Conservation (phyloP, 2,113 vertebrate species). For the Lasiurus cinereus region DNA sequence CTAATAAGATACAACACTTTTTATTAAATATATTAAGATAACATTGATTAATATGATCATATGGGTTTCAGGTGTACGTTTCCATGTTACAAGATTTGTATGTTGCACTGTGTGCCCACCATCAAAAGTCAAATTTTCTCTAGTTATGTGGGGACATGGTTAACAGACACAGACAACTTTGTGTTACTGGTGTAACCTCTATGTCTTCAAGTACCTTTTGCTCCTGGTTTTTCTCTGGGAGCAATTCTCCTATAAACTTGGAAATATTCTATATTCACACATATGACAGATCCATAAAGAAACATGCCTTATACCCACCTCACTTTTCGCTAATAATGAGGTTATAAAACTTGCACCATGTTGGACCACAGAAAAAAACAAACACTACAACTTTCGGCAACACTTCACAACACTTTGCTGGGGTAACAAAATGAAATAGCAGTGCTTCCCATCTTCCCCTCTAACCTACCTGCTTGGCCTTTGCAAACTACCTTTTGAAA, state of each 20-base stretch:
- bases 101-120: too few relatives aligned
- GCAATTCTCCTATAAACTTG: neutral
- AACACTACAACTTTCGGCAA: slow-evolving; percentile 3
- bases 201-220: slow-evolving; percentile 20
- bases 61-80: too few relatives aligned
- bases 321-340: slow-evolving; percentile 19
- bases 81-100: too few relatives aligned
- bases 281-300: slow-evolving; percentile 8
- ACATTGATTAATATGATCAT: too few relatives aligned
- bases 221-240: neutral
- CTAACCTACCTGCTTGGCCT: neutral
- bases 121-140: too few relatives aligned
- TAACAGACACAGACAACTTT: neutral
- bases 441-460: neutral
- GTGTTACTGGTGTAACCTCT: neutral
- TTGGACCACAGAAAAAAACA: slow-evolving; percentile 3
- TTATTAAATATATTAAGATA: too few relatives aligned
- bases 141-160: neutral
- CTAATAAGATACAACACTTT: neutral
- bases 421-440: neutral
- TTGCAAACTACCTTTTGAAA: neutral
- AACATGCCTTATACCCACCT: neutral
- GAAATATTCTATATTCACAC: slow-evolving; percentile 23
- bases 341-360: slow-evolving; percentile 20
- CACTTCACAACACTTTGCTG: neutral